Percentiles rank a stretch among this genome's conserved stretches.
Evolutionary conservation across 2,888 invertebrate species (phyloP).

Genomic region (Muschampia staudingeri): DNA sequence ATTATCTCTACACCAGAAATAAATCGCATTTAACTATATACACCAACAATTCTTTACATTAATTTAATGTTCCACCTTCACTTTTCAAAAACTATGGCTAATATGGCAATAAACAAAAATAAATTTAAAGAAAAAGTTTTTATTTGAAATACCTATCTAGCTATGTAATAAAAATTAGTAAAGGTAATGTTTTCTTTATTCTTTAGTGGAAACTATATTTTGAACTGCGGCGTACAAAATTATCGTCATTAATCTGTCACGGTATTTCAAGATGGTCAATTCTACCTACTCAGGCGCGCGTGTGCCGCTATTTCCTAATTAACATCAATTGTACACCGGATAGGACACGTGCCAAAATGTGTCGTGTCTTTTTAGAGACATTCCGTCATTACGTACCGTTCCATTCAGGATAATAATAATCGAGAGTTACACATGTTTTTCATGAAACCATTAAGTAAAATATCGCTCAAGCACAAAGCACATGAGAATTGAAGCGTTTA

Average conservation of each 20-base stretch:
- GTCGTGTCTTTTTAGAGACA: slow-evolving; percentile 81
- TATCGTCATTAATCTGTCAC: slow-evolving; percentile 61
- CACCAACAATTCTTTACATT: neutral
- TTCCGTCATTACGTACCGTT: slow-evolving; percentile 78
- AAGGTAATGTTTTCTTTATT: neutral
- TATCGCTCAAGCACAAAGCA: too few species aligned
- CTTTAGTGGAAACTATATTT: neutral
- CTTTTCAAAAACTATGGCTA: neutral
- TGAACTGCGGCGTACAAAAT: slow-evolving; percentile 13
- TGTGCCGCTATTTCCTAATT: slow-evolving; percentile 90
- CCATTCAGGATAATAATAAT: slow-evolving; percentile 70
- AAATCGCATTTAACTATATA: neutral
- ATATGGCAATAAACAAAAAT: neutral
- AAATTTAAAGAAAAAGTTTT: neutral
- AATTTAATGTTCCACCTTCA: neutral
- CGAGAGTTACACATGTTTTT: slow-evolving; percentile 30
- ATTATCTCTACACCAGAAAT: slow-evolving; percentile 31
- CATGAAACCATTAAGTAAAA: too few species aligned
- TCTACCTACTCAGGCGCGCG: slow-evolving; percentile 73
- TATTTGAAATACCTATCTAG: neutral
- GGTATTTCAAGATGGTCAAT: slow-evolving; percentile 70
- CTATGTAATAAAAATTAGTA: neutral
- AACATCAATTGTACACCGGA: slow-evolving; percentile 90
- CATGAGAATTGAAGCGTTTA: too few species aligned
- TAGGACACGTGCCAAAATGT: slow-evolving; percentile 90